Evolutionary conservation across 2,113 vertebrate genomes (phyloP).

Genomic region (Dipodomys stephensi): DNA sequence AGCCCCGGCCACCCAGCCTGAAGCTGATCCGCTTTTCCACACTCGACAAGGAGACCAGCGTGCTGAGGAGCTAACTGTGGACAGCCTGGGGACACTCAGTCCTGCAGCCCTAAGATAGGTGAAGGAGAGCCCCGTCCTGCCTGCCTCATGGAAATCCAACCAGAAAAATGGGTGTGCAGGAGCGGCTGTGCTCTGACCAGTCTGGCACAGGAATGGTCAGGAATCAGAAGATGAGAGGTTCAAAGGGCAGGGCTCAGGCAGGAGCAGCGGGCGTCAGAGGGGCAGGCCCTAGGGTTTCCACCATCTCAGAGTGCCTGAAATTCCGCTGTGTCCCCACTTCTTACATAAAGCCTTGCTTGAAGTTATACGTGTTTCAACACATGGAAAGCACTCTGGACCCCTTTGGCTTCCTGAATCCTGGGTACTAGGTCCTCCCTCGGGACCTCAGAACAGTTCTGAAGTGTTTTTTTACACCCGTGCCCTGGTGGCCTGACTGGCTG

Average conservation of each 20-base stretch:
- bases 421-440: not conserved
- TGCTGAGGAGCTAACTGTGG: conserved; percentile 65
- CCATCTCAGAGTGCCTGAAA: not conserved
- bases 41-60: conserved; percentile 78
- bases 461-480: not conserved
- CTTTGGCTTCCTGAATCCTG: not conserved
- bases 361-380: not conserved
- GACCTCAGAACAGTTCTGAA: not conserved
- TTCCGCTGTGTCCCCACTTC: fast-evolving
- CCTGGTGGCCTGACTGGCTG: fast-evolving
- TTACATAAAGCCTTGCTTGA: not conserved
- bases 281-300: not conserved
- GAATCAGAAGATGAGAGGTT: not conserved
- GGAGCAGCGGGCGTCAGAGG: not conserved
- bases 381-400: not conserved
- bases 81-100: not conserved
- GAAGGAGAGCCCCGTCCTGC: not conserved
- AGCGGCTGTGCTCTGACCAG: not conserved
- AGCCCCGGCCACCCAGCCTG: conserved; percentile 78
- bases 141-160: not conserved
- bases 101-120: not conserved
- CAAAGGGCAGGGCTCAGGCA: not conserved
- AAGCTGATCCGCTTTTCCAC: conserved; percentile 85
- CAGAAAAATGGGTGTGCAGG: not conserved
- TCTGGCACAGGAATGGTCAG: not conserved